Percentiles rank a stretch among this genome's conserved stretches.
phyloP scores from a whole-genome alignment of 1,140 invertebrate genomes.

The Drosophila obscura region DNA sequence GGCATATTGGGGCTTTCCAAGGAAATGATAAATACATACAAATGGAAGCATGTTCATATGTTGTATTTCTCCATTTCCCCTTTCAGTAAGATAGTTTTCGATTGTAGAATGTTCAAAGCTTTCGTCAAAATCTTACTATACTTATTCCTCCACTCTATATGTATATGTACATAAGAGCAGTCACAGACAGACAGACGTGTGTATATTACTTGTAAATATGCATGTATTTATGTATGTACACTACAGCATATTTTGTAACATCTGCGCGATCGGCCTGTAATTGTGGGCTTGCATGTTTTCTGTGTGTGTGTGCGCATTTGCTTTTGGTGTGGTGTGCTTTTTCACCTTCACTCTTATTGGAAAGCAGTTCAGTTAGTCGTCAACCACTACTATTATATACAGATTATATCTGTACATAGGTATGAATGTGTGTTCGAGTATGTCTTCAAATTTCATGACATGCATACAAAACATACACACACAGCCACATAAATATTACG shows the following conservation, averaged over 20 bases:
- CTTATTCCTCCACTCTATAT: constrained; percentile 4
- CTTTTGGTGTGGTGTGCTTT: constrained; percentile 36
- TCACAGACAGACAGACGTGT: constrained; percentile 3
- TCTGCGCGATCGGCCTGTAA: constrained; percentile 58
- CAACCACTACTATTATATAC: constrained; percentile 2
- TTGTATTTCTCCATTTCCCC: neutral
- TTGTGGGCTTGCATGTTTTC: constrained; percentile 10
- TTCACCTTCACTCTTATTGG: constrained; percentile 66
- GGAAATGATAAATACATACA: too few species aligned
- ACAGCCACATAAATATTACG: constrained; percentile 33
- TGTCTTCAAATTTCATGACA: constrained; percentile 56
- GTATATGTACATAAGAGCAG: constrained; percentile 6
- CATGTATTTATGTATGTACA: constrained; percentile 3
- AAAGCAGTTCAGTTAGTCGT: constrained; percentile 59
- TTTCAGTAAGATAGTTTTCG: neutral
- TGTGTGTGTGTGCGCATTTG: constrained; percentile 2
- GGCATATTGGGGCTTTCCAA: too few species aligned
- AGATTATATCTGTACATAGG: constrained; percentile 11
- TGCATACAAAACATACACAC: constrained; percentile 44
- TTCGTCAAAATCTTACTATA: constrained; percentile 5
- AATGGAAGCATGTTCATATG: constrained; percentile 2
- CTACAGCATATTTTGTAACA: constrained; percentile 56
- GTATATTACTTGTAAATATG: constrained; percentile 8
- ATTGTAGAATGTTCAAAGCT: constrained; percentile 38
- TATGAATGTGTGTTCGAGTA: constrained; percentile 28